These are phyloP conservation scores for Penelope pileata DNA, from an alignment of 2,113 vertebrate species.

Conservation along the genomic window DNA sequence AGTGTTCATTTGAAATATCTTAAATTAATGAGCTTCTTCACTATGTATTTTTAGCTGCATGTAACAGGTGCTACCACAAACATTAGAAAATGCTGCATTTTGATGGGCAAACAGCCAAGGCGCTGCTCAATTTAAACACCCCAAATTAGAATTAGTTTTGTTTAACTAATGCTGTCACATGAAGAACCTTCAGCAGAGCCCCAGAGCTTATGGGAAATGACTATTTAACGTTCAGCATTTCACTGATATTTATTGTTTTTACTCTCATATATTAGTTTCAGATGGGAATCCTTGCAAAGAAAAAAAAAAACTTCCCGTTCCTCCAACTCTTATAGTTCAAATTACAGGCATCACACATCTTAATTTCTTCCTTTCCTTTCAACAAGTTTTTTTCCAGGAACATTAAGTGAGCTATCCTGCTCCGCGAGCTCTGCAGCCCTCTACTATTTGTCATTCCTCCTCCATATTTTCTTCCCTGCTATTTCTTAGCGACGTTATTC, in stretches of 20 bases:
- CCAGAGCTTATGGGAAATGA: background rate
- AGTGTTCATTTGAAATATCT: background rate
- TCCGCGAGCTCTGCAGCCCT: background rate
- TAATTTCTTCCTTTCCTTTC: conserved; percentile 7
- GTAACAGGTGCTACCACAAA: conserved; percentile 17
- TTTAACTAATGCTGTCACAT: background rate
- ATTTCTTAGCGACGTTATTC: background rate
- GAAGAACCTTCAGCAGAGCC: background rate
- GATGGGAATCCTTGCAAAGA: background rate
- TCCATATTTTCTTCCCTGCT: background rate
- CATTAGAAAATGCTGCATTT: background rate
- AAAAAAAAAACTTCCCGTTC: background rate
- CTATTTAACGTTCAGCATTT: background rate
- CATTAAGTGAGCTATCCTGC: background rate
- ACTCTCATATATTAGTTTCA: background rate
- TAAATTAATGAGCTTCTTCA: background rate
- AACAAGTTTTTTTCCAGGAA: background rate
- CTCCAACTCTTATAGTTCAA: background rate
- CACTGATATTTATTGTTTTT: background rate
- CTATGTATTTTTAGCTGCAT: background rate
- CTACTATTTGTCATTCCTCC: background rate
- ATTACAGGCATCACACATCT: background rate
- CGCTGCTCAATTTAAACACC: background rate
- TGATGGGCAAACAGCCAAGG: background rate
- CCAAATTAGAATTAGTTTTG: background rate